phyloP scores from a whole-genome alignment of 2,797 vertebrate genomes.

The Nannoperca obscura region DNA sequence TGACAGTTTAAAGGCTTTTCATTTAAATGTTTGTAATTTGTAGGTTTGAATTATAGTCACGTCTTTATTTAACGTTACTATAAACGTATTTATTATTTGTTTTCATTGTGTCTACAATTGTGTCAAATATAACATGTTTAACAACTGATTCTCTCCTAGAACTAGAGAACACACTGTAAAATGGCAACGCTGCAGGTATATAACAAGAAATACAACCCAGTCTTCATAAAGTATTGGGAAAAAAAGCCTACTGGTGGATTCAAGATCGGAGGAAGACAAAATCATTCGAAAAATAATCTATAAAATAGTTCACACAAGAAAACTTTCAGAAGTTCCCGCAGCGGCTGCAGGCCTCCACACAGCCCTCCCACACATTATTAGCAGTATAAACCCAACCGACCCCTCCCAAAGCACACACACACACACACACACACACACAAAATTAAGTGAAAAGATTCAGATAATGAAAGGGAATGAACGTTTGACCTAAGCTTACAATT shows the following conservation, averaged over 20 bases:
- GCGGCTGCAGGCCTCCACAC: slow-evolving; percentile 14
- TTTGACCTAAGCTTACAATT: slow-evolving; percentile 38
- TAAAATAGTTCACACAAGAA: slow-evolving; percentile 26
- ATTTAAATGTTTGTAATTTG: slow-evolving; percentile 4
- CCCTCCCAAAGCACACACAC: not conserved
- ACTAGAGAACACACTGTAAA: not conserved
- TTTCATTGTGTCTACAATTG: not conserved
- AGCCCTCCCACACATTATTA: slow-evolving; percentile 15
- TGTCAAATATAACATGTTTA: not conserved
- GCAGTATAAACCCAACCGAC: not conserved
- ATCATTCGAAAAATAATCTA: not conserved
- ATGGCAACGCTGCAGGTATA: not conserved
- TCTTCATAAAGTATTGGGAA: slow-evolving; percentile 22
- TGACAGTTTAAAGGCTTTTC: not conserved
- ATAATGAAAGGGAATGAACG: slow-evolving; percentile 40
- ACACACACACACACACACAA: not conserved
- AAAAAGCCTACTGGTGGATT: not conserved
- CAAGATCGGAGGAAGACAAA: slow-evolving; percentile 6
- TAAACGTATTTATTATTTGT: no score
- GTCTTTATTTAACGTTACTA: not conserved
- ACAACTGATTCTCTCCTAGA: not conserved
- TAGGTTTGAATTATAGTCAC: not conserved
- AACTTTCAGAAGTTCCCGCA: slow-evolving; percentile 32
- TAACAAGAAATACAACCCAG: not conserved
- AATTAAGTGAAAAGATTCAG: slow-evolving; percentile 27